A percentile compares a stretch with the other conserved stretches of the same genome.
Conservation (phyloP, 2,888 invertebrate species). For the Emmelina monodactyla region DNA sequence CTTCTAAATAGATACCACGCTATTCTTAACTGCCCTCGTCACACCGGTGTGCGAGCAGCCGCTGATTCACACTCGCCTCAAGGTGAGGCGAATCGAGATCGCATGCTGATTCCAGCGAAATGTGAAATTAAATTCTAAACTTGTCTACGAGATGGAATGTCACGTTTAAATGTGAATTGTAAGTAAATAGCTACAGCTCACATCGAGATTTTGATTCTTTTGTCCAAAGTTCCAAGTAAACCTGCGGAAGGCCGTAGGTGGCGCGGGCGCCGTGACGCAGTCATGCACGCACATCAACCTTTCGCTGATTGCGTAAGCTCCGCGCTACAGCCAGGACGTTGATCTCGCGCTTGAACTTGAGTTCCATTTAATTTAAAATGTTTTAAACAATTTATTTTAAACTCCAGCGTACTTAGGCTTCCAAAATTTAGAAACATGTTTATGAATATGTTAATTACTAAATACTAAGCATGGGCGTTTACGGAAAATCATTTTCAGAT, state of each 20-base stretch:
- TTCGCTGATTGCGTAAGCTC: constrained; percentile 36
- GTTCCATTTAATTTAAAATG: no score
- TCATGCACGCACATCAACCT: constrained; percentile 24
- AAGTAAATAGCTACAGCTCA: no score
- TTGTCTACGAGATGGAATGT: neutral
- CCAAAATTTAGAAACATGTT: no score
- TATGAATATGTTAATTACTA: no score
- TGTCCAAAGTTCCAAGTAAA: no score
- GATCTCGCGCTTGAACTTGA: constrained; percentile 54
- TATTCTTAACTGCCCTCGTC: constrained; percentile 57
- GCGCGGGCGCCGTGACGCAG: constrained; percentile 23
- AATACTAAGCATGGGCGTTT: neutral
- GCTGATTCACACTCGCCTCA: constrained; percentile 60
- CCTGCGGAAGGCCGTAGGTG: constrained; percentile 3
- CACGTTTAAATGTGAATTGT: neutral
- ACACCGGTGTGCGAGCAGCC: constrained; percentile 54
- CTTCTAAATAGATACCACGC: constrained; percentile 59
- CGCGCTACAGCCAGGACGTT: constrained; percentile 36
- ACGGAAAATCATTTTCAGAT: constrained; percentile 50
- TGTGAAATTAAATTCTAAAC: neutral
- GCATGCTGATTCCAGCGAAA: constrained; percentile 1
- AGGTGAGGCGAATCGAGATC: constrained; percentile 37
- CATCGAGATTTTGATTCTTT: no score
- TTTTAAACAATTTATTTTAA: no score
- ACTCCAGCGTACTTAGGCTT: no score